Evolutionary conservation across 2,888 invertebrate species (phyloP).

Genomic region (Chymomyza fuscimana): DNA sequence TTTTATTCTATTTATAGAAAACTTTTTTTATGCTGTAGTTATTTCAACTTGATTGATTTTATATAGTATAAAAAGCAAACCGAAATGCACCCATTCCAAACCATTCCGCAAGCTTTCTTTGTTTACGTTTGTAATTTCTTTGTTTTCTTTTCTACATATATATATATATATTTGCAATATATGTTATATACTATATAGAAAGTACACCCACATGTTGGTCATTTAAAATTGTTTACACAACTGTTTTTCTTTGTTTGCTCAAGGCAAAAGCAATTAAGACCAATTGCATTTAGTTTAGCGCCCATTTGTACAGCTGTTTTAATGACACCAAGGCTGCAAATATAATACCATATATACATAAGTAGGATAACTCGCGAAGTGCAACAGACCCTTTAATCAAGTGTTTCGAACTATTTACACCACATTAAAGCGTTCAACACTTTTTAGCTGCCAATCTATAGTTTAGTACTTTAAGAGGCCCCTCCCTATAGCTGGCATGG

Average conservation of each 20-base stretch:
- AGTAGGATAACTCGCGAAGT: not conserved
- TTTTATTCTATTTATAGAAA: not conserved
- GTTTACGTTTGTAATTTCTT: constrained; percentile 7
- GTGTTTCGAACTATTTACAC: not conserved
- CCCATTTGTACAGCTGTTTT: constrained; percentile 55
- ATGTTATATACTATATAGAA: too few species aligned
- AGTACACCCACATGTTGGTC: constrained; percentile 21
- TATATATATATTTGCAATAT: not conserved
- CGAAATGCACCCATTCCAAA: not conserved
- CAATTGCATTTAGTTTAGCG: constrained; percentile 34
- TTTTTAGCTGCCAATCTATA: not conserved
- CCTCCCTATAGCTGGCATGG: not conserved
- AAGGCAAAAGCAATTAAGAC: constrained; percentile 45
- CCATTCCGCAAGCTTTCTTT: not conserved
- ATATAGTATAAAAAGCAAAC: not conserved
- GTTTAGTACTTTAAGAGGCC: not conserved
- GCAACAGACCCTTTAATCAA: not conserved
- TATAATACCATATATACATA: not conserved
- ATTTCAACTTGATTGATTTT: not conserved
- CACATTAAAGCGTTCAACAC: not conserved
- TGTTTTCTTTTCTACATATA: constrained; percentile 27
- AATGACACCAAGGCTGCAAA: not conserved
- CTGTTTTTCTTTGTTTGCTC: constrained; percentile 57
- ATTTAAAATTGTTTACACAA: constrained; percentile 50
- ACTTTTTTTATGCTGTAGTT: too few species aligned